Conservation (phyloP, 2,113 vertebrate species). For the Trachemys scripta region DNA sequence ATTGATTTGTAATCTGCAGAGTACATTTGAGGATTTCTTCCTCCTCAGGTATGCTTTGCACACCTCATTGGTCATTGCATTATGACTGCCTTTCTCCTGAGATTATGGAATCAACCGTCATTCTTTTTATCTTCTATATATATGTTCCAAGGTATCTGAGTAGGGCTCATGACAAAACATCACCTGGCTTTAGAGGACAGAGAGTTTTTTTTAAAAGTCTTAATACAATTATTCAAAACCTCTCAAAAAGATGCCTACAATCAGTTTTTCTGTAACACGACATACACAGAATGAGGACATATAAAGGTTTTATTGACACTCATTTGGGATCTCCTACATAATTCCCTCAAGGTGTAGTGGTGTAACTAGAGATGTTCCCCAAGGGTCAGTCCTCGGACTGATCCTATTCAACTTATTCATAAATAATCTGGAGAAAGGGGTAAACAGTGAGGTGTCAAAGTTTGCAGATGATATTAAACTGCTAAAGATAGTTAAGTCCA, state of each 20-base stretch:
- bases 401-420: no score
- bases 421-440: no score
- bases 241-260: not conserved
- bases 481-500: no score
- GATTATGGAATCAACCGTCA: not conserved
- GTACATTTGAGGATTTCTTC: no score
- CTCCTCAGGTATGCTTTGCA: no score
- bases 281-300: no score
- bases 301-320: not conserved
- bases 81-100: not conserved
- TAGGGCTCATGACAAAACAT: not conserved
- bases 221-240: not conserved
- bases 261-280: no score
- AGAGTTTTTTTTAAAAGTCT: not conserved
- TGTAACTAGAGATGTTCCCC: no score
- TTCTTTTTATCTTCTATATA: not conserved
- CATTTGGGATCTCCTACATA: not conserved
- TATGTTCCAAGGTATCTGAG: not conserved
- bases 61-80: not conserved
- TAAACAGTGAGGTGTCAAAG: no score
- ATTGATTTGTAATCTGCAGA: no score
- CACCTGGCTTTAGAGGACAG: accelerated
- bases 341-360: not conserved
- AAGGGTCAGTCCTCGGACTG: no score
- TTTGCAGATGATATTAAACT: no score